Evolutionary conservation across 2,797 vertebrate species (phyloP), one percentile per base, ranked within the genome.

Genomic region (Parauchenoglanis ngamensis): DNA sequence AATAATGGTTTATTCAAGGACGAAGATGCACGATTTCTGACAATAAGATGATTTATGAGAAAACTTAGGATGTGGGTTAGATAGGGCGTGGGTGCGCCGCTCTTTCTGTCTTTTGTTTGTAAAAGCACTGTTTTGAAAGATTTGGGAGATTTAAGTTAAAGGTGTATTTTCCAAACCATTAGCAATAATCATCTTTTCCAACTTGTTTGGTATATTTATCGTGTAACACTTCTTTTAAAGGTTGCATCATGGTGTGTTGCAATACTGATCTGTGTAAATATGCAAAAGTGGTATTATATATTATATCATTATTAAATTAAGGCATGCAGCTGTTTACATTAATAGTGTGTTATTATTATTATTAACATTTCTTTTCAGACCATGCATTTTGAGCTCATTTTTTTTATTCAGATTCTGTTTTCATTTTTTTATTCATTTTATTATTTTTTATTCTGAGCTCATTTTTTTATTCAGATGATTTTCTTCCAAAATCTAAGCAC

Each of bases 1-100:
- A 49, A 25, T 46, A 72, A 70, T 10, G 13, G 17, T 44, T 44
- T n/a, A 75, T 28, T 73, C 23, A 73, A 46, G 67, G 54, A 61
- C 31, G 57, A 59, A 59, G 52, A 17, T 40, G 44, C 52, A 56
- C 10, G 19, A 59, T n/a, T 44, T 57, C 19, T 44, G 82, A 35
- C 65, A 35, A 35, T 73, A 23, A 61, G 83, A 79, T 85, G 85
- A 86, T 80, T 80, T 57, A 80, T 80, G 61, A 46, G 65, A 70
- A 17, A 80, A 86, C 65, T 40, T 6, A 86, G 49, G 46, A 40
- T 49, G 11, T 40, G 31, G 49, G 67, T 35, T n/a, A 40, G 13
- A 79, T 35, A 52, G 46, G 59, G 44, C 23, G 23, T 44, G 23
- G 5, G 65, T 7, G 19, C 35, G 1, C 10, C 8, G 17, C 31